phyloP scores from a whole-genome alignment of 2,888 invertebrate species.

The Monopis laevigella region DNA sequence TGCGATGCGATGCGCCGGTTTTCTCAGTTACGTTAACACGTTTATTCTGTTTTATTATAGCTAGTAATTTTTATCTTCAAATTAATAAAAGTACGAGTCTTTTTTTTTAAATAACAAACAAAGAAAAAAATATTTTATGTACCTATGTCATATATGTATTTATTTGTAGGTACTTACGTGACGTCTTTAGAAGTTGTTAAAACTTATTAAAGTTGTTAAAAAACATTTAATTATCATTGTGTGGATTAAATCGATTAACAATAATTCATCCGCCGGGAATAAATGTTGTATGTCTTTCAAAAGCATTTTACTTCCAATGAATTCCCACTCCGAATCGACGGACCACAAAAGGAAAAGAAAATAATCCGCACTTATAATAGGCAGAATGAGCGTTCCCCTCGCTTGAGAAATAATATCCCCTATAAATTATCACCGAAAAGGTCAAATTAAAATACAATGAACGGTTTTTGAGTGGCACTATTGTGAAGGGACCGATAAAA shows the following conservation, averaged over 20 bases:
- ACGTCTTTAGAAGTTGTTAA: too few relatives aligned
- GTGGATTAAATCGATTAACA: too few relatives aligned
- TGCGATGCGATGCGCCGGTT: conserved; percentile 17
- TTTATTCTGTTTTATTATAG: conserved; percentile 18
- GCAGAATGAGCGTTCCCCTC: conserved; percentile 56
- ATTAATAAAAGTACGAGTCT: conserved; percentile 30
- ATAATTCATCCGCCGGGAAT: too few relatives aligned
- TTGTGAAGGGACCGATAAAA: conserved; percentile 59
- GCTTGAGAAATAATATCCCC: conserved; percentile 36
- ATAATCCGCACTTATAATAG: conserved; percentile 56
- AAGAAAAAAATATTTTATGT: too few relatives aligned
- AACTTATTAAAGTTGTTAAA: too few relatives aligned
- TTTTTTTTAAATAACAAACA: too few relatives aligned
- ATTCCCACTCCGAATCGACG: too few relatives aligned
- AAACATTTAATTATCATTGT: too few relatives aligned
- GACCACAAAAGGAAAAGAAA: conserved; percentile 48
- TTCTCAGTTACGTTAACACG: conserved; percentile 21
- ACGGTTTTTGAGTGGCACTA: conserved; percentile 66
- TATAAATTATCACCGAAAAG: conserved; percentile 67
- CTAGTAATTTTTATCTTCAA: conserved; percentile 27
- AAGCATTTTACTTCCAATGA: too few relatives aligned
- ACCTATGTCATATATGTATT: too few relatives aligned
- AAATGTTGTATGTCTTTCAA: too few relatives aligned
- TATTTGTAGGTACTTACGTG: too few relatives aligned
- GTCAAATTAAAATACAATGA: conserved; percentile 69